phyloP scores from a whole-genome alignment of 1,140 invertebrate genomes.

The Musca domestica region DNA sequence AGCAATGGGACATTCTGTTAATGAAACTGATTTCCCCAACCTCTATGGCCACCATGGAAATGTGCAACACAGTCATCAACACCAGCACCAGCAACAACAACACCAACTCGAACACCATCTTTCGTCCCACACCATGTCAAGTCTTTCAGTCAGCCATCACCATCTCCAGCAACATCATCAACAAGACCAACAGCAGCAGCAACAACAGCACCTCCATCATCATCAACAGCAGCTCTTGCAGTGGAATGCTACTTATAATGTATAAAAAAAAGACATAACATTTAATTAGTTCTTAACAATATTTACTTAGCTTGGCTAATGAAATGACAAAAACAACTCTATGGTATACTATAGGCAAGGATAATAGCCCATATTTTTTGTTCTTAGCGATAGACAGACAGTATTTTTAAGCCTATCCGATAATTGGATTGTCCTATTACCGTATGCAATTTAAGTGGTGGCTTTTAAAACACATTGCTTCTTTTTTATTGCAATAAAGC shows the following conservation, averaged over 20 bases:
- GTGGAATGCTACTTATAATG: slow-evolving; percentile 3
- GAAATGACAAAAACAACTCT: too few relatives aligned
- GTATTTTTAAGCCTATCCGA: too few relatives aligned
- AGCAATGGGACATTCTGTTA: neutral
- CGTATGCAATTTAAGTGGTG: too few relatives aligned
- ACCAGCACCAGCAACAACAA: neutral
- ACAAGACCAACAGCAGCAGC: neutral
- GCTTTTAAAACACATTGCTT: too few relatives aligned
- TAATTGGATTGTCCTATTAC: too few relatives aligned
- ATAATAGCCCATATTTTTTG: too few relatives aligned
- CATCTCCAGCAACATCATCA: neutral
- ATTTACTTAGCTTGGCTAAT: too few relatives aligned
- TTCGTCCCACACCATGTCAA: neutral
- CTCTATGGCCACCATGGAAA: slow-evolving; percentile 1
- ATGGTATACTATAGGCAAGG: too few relatives aligned
- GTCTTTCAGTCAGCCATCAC: neutral
- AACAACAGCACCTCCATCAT: slow-evolving; percentile 14
- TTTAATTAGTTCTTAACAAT: too few relatives aligned
- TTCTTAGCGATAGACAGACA: too few relatives aligned
- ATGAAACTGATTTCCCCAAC: neutral
- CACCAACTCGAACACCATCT: neutral
- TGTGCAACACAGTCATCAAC: slow-evolving; percentile 18
- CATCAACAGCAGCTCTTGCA: slow-evolving; percentile 10
- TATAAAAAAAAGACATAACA: neutral
- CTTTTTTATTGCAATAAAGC: too few relatives aligned